Percentiles rank a stretch among this genome's conserved stretches.
Conservation (phyloP, 2,113 vertebrate species). For the Amblyornis subalaris region DNA sequence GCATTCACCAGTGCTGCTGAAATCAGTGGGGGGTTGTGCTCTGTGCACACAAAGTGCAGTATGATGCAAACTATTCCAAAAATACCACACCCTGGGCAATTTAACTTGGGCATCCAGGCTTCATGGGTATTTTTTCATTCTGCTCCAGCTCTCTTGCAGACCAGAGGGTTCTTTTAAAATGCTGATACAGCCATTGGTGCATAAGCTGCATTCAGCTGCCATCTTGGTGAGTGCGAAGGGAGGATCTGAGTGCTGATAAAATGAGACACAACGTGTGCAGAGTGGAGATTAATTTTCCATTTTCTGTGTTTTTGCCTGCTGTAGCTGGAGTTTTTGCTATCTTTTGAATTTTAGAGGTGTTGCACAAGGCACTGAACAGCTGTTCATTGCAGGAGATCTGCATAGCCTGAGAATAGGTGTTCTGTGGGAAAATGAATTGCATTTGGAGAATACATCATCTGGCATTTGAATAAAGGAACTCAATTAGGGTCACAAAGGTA, state of each 20-base stretch:
- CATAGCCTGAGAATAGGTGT: neutral
- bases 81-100: fast-evolving
- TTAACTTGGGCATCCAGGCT: neutral
- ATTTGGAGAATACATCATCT: neutral
- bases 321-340: neutral
- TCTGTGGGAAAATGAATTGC: neutral
- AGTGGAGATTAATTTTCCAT: neutral
- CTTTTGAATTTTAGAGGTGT: neutral
- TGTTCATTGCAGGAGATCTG: neutral
- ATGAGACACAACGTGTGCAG: fast-evolving
- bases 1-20: neutral
- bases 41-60: neutral
- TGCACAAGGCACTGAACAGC: neutral
- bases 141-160: neutral
- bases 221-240: neutral
- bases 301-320: neutral
- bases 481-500: neutral
- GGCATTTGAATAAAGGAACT: neutral
- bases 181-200: neutral
- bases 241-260: neutral
- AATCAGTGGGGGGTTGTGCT: neutral
- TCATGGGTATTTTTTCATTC: neutral
- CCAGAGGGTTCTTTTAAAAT: neutral
- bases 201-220: neutral
- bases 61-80: neutral